Conservation (phyloP, 2,113 vertebrate genomes). For the Ammodytes dubius region DNA sequence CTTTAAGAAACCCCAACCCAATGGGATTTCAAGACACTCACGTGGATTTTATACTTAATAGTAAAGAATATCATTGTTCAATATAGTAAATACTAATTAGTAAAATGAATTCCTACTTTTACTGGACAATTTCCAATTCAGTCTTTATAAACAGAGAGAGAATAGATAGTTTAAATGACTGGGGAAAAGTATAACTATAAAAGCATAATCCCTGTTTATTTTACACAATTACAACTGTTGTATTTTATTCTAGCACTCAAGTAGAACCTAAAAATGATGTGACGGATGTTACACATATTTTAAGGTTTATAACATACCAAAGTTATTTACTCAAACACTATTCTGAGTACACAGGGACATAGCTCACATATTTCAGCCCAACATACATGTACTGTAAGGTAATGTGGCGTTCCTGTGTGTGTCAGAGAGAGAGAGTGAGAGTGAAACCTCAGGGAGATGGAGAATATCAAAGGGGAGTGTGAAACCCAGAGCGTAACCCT, state of each 20-base stretch:
- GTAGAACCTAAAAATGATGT: not conserved
- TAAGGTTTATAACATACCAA: not conserved
- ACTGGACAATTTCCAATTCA: not conserved
- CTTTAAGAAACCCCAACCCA: not conserved
- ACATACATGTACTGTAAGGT: slow-evolving; percentile 42
- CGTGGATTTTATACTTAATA: not conserved
- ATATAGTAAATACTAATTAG: no score
- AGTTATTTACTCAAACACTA: not conserved
- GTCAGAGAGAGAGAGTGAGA: slow-evolving; percentile 37
- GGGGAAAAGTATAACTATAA: not conserved
- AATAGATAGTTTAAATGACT: not conserved
- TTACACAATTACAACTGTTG: not conserved
- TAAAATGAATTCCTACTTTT: not conserved
- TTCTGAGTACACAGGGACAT: not conserved
- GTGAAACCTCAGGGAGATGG: slow-evolving; percentile 76
- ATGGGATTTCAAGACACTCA: no score
- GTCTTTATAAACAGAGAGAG: not conserved
- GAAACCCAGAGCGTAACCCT: slow-evolving; percentile 77
- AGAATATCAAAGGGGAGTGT: slow-evolving; percentile 83
- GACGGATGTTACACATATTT: not conserved
- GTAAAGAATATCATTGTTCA: no score
- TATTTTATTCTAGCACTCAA: not conserved
- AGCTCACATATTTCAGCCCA: slow-evolving; percentile 21
- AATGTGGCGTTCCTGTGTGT: slow-evolving; percentile 19
- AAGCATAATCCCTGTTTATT: not conserved